These are phyloP conservation scores for Chrosomus eos DNA, from an alignment of 2,797 vertebrate species.

Conservation along the genomic window DNA sequence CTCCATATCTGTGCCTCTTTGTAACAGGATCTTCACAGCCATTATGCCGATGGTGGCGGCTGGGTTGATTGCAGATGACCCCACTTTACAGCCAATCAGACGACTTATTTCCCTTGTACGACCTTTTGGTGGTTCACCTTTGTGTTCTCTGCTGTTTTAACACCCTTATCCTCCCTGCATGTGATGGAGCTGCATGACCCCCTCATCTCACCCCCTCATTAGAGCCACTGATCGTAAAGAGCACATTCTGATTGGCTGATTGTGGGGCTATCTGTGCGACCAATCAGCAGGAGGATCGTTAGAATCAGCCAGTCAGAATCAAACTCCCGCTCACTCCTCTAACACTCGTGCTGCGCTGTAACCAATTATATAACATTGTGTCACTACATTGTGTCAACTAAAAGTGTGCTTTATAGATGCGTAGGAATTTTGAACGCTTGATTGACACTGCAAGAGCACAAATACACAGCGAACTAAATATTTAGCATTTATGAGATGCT, in stretches of 20 bases:
- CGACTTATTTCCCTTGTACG: conserved; percentile 94
- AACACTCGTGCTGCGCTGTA: conserved; percentile 48
- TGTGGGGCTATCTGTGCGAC: conserved; percentile 69
- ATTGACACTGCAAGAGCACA: neutral
- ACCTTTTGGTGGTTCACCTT: conserved; percentile 70
- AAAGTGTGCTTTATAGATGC: conserved; percentile 26
- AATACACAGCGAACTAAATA: conserved; percentile 12
- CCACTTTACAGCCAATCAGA: conserved; percentile 98
- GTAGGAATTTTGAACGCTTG: neutral
- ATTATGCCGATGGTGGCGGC: conserved; percentile 99
- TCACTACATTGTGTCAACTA: neutral
- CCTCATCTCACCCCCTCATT: conserved; percentile 21
- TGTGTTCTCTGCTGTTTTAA: conserved; percentile 67
- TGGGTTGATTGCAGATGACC: conserved; percentile 97
- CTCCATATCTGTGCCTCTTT: conserved; percentile 69
- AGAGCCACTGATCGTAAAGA: conserved; percentile 56
- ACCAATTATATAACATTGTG: neutral
- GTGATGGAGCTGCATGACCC: conserved; percentile 58
- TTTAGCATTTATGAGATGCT: neutral
- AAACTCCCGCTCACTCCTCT: conserved; percentile 42
- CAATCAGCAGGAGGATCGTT: conserved; percentile 57
- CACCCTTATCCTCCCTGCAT: conserved; percentile 73
- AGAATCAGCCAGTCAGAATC: conserved; percentile 81
- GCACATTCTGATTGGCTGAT: conserved; percentile 87
- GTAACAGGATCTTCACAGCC: conserved; percentile 98